These are phyloP conservation scores for Nesospiza acunhae DNA, from an alignment of 2,113 vertebrate species.

Conservation along the genomic window DNA sequence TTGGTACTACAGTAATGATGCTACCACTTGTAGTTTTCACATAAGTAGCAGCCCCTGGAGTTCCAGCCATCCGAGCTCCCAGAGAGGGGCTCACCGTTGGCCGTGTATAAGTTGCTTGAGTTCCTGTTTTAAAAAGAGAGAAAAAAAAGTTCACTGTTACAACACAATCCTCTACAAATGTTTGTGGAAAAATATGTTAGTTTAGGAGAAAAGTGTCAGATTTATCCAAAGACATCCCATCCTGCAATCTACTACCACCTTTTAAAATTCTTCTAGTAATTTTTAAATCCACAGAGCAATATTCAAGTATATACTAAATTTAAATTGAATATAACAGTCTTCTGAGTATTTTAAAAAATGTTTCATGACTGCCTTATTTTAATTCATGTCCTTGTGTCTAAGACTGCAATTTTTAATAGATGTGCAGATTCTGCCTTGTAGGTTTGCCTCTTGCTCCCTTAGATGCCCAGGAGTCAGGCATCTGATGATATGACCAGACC, in stretches of 20 bases:
- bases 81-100: constrained; percentile 87
- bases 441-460: neutral
- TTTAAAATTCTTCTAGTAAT: neutral
- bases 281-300: neutral
- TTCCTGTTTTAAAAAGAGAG: constrained; percentile 67
- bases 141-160: neutral
- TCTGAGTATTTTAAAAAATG: neutral
- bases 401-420: neutral
- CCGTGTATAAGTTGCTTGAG: constrained; percentile 89
- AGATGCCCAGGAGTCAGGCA: neutral
- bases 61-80: constrained; percentile 85
- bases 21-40: constrained; percentile 98
- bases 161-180: neutral
- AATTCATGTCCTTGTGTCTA: neutral
- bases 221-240: neutral
- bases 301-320: neutral
- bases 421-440: neutral
- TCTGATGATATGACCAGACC: neutral
- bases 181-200: neutral
- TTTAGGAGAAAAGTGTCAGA: neutral
- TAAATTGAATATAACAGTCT: neutral
- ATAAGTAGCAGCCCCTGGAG: constrained; percentile 89
- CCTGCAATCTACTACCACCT: neutral
- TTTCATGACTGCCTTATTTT: neutral
- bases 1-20: constrained; percentile 98